Evolutionary conservation across 1,140 invertebrate genomes (phyloP).

Genomic region (Heliothis virescens): DNA sequence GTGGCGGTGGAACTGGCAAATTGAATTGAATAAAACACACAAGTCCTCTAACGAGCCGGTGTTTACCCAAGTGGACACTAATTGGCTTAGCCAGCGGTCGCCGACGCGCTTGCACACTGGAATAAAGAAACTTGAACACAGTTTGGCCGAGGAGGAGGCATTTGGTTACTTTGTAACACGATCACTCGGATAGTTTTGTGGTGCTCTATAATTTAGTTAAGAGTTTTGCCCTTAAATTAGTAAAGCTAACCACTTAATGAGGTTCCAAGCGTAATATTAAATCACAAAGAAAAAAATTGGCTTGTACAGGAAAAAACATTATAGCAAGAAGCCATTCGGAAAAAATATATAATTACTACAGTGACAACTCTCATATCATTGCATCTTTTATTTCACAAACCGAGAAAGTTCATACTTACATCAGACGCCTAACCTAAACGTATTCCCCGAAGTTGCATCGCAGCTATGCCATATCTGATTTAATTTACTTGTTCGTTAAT

Average conservation of each 20-base stretch:
- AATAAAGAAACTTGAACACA: constrained; percentile 61
- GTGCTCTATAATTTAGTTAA: constrained; percentile 18
- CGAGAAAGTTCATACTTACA: not conserved
- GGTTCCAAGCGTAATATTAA: too few relatives aligned
- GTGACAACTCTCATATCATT: not conserved
- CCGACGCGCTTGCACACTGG: constrained; percentile 55
- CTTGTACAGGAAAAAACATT: too few relatives aligned
- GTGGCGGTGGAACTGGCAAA: constrained; percentile 79
- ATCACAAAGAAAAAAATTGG: too few relatives aligned
- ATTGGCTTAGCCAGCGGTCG: constrained; percentile 85
- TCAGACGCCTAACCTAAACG: not conserved
- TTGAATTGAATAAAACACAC: constrained; percentile 85
- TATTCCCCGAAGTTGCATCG: not conserved
- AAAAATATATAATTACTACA: too few relatives aligned
- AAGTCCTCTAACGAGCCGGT: constrained; percentile 84
- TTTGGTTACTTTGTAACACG: constrained; percentile 13
- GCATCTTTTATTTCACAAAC: not conserved
- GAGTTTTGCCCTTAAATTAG: not conserved
- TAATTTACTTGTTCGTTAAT: constrained; percentile 25
- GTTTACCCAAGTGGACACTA: constrained; percentile 85
- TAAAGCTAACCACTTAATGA: not conserved
- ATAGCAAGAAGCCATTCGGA: too few relatives aligned
- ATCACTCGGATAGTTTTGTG: constrained; percentile 6
- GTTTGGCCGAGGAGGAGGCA: constrained; percentile 25
- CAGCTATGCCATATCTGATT: constrained; percentile 58